Evolutionary conservation across 2,888 invertebrate species (phyloP).

Genomic region (Horisme vitalbata): DNA sequence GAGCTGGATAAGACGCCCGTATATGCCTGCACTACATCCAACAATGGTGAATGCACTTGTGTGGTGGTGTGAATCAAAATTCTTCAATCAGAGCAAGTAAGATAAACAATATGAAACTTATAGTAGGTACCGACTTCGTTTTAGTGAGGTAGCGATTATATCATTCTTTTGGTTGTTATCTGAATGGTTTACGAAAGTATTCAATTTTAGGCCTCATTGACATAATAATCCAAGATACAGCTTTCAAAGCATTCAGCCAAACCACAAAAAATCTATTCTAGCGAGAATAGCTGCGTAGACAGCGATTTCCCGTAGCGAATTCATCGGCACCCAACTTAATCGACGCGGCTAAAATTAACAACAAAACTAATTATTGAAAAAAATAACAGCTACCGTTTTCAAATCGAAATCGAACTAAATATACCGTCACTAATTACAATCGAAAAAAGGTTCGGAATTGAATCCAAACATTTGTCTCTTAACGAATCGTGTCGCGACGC

Average conservation of each 20-base stretch:
- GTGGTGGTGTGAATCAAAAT: conserved; percentile 24
- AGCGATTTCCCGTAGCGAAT: conserved; percentile 35
- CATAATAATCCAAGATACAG: no score
- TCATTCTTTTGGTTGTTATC: no score
- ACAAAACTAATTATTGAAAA: conserved; percentile 66
- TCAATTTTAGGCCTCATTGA: no score
- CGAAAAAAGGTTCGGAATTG: conserved; percentile 75
- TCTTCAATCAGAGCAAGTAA: no score
- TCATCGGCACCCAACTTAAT: conserved; percentile 40
- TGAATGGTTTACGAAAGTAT: no score
- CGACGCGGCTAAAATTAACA: conserved; percentile 57
- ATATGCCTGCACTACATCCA: conserved; percentile 69
- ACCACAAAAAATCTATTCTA: no score
- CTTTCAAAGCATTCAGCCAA: no score
- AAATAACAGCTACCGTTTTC: conserved; percentile 58
- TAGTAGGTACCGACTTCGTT: no score
- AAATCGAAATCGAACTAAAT: conserved; percentile 65
- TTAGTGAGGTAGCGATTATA: no score
- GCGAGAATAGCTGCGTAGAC: conserved; percentile 29
- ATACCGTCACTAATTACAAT: conserved; percentile 73
- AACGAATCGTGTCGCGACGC: conserved; percentile 81
- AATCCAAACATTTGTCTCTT: conserved; percentile 82
- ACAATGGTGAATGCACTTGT: conserved; percentile 63
- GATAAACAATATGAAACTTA: no score
- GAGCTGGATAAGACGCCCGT: conserved; percentile 74